Base-by-base conservation (phyloP, 2,113 vertebrate genomes). In the Corythoichthys haematopterus region DNA sequence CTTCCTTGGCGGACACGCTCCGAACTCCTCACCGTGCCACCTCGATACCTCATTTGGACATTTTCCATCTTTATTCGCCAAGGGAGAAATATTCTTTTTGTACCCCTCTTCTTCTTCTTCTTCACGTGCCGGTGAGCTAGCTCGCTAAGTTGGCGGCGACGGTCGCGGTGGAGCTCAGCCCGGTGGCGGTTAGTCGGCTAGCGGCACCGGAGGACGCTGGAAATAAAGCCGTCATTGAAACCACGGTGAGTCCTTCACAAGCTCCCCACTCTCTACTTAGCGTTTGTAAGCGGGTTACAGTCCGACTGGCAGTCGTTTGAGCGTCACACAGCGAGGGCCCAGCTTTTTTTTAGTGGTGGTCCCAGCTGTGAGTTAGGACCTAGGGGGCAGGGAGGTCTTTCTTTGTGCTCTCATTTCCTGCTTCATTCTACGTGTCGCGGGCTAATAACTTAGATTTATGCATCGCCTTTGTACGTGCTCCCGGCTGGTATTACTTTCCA, bases 91-190 rank as follows among this genome's bases (percentile, higher is more conserved):
- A 57, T 36, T 14, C 5, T 12, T 6, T 57, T 57, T 57, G 4
- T 57, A 36, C 33, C 33, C 20, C 33, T 38, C 63, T 60, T 65
- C n/a, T 65, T 53, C n/a, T 65, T 53, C 64, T 67, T n/a, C 52
- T n/a, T 13, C 12, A 46, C 71, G 55, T 68, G 68, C 76, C 77
- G 79, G 79, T 79, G 69, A 83, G 83, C 80, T 80, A 78, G 81
- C 75, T 12, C 56, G 85, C 79, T 85, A 83, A 62, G 11, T 62
- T 62, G 60, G 40, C 36, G 37, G 53, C 68, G 45, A 75, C 82
- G 84, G 81, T 78, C 86, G 83, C 63, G 52, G 36, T 40, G 15
- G 47, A 60, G 38, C 53, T 53, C 66, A 59, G 38, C 33, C 63
- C 59, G 57, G 60, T 70, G 67, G 74, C 66, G 59, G 80, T 13